Evolutionary conservation across 2,888 invertebrate genomes (phyloP).

Genomic region (Pristionchus maxplancki): DNA sequence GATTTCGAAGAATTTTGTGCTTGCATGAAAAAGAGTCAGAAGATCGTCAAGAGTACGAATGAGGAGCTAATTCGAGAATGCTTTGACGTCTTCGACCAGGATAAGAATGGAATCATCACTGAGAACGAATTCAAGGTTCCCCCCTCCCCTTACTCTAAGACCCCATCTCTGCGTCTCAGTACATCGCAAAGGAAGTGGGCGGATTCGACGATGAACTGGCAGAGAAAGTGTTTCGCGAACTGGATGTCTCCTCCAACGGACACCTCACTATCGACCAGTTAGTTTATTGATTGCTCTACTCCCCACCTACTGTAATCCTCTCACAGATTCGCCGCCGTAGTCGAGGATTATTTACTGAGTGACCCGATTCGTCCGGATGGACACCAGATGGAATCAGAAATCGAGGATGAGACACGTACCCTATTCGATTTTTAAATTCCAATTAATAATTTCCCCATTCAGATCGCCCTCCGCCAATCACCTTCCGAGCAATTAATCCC

Average conservation of each 20-base stretch:
- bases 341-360: slow-evolving; percentile 74
- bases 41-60: slow-evolving; percentile 71
- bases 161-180: slow-evolving; percentile 66
- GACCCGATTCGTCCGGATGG: slow-evolving; percentile 55
- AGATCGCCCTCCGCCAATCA: not conserved
- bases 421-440: not conserved
- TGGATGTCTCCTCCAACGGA: slow-evolving; percentile 77
- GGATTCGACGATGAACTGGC: slow-evolving; percentile 75
- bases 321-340: slow-evolving; percentile 70
- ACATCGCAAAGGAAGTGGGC: slow-evolving; percentile 76
- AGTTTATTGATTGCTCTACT: slow-evolving; percentile 1
- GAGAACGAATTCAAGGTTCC: slow-evolving; percentile 76
- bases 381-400: slow-evolving; percentile 50
- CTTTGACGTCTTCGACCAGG: slow-evolving; percentile 77
- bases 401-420: slow-evolving; percentile 51
- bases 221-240: slow-evolving; percentile 76
- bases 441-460: not conserved
- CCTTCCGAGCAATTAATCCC: slow-evolving; percentile 2
- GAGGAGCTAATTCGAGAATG: slow-evolving; percentile 72
- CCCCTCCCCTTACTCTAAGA: not conserved
- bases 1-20: slow-evolving; percentile 78
- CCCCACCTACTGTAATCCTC: not conserved
- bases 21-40: slow-evolving; percentile 77
- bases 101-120: slow-evolving; percentile 73
- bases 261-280: slow-evolving; percentile 75